A percentile compares a stretch with the other conserved stretches of the same genome.
Conservation (phyloP, 2,888 invertebrate species). For the Agapostemon virescens region DNA sequence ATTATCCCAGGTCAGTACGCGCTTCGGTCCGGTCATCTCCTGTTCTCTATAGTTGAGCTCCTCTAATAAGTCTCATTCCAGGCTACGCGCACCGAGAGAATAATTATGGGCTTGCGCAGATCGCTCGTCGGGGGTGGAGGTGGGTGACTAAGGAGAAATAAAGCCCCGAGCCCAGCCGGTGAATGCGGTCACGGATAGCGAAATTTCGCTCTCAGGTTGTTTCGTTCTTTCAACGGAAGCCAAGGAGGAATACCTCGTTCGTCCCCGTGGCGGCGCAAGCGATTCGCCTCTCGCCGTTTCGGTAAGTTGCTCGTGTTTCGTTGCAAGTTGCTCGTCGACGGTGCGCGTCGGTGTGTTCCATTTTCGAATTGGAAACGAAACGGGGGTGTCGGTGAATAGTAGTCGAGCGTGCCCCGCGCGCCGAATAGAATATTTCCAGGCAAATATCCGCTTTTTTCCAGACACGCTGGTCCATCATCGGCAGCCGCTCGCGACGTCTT, state of each 20-base stretch:
- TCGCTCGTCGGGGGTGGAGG: conserved; percentile 63
- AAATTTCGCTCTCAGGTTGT: conserved; percentile 57
- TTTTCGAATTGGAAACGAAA: neutral
- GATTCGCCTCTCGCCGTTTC: neutral
- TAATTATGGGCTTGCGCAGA: conserved; percentile 80
- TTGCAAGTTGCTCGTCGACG: neutral
- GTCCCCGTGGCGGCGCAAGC: neutral
- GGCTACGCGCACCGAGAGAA: conserved; percentile 74
- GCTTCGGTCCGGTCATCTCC: conserved; percentile 22
- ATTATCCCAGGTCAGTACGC: conserved; percentile 43
- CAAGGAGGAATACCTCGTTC: conserved; percentile 1
- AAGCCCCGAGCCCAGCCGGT: conserved; percentile 74
- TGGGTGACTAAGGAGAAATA: conserved; percentile 72
- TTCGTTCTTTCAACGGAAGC: conserved; percentile 31
- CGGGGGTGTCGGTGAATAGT: neutral
- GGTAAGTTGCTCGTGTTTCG: conserved; percentile 16
- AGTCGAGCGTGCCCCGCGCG: neutral
- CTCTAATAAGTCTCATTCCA: conserved; percentile 68
- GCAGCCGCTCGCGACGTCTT: conserved; percentile 68
- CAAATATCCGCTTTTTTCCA: conserved; percentile 22
- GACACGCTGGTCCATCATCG: conserved; percentile 49
- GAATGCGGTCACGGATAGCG: conserved; percentile 73
- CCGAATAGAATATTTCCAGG: neutral
- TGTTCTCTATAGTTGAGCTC: conserved; percentile 33
- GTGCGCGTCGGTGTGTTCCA: neutral